These are phyloP conservation scores for Eidolon dupreanum DNA, from an alignment of 2,797 vertebrate species.

Conservation along the genomic window DNA sequence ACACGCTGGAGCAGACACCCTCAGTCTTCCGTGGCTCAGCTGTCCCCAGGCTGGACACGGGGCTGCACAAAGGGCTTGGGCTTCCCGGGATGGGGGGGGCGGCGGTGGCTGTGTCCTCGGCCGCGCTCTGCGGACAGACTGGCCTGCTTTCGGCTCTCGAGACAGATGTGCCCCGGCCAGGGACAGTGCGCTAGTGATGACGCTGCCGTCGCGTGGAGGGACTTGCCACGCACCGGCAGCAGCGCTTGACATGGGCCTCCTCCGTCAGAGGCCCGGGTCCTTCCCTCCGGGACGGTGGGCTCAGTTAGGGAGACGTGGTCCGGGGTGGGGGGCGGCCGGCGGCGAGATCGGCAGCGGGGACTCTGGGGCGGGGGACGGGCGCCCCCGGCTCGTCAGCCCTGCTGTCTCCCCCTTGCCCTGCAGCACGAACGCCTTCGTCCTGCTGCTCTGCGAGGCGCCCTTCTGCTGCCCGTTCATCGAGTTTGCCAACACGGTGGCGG, in stretches of 20 bases:
- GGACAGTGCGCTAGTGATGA: not conserved
- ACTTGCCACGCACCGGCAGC: fast-evolving
- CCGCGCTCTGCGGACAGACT: not conserved
- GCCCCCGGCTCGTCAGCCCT: not conserved
- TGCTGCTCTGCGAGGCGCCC: slow-evolving; percentile 96
- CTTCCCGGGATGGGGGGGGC: not conserved
- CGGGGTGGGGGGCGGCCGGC: fast-evolving
- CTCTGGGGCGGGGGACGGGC: fast-evolving
- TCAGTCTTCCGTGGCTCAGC: not conserved
- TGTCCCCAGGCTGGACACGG: too few species aligned
- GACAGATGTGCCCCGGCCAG: fast-evolving
- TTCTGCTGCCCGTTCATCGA: slow-evolving; percentile 99
- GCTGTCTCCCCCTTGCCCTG: not conserved
- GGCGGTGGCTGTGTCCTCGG: not conserved
- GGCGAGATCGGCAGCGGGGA: not conserved
- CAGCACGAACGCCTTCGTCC: slow-evolving; percentile 95
- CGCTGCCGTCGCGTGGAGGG: not conserved
- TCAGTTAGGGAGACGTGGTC: not conserved
- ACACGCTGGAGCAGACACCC: too few species aligned
- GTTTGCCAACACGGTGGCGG: slow-evolving; percentile 92
- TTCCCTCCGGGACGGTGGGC: not conserved
- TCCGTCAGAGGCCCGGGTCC: not conserved
- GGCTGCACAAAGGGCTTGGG: not conserved
- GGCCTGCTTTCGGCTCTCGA: not conserved
- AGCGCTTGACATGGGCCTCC: fast-evolving